phyloP scores from a whole-genome alignment of 2,888 invertebrate species.

The Furcula furcula region DNA sequence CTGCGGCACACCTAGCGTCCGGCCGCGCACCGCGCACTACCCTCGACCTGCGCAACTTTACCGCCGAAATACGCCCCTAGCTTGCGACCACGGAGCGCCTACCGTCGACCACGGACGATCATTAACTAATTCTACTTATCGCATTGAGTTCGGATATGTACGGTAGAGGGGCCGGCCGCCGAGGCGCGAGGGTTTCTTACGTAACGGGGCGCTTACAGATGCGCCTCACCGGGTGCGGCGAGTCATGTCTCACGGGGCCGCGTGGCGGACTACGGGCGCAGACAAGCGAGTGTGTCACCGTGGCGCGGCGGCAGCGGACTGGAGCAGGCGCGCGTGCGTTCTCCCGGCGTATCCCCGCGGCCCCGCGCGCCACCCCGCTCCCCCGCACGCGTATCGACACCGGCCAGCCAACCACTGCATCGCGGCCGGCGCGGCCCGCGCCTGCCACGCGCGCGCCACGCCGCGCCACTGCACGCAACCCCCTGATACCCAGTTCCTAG shows the following conservation, averaged over 20 bases:
- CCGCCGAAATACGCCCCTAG: conserved; percentile 30
- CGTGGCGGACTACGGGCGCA: conserved; percentile 55
- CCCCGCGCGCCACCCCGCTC: conserved; percentile 28
- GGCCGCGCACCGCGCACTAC: conserved; percentile 39
- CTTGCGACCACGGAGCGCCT: conserved; percentile 29
- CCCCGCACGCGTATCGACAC: conserved; percentile 69
- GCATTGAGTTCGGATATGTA: conserved; percentile 45
- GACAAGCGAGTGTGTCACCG: conserved; percentile 54
- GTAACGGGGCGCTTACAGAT: conserved; percentile 63
- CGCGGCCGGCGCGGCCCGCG: conserved; percentile 44
- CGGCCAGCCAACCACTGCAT: conserved; percentile 69
- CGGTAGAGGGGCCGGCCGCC: conserved; percentile 25
- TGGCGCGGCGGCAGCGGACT: conserved; percentile 64
- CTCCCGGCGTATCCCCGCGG: conserved; percentile 39
- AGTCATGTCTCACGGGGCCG: conserved; percentile 65
- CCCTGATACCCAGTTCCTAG: conserved; percentile 34
- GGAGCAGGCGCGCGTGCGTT: conserved; percentile 58
- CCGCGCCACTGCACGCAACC: conserved; percentile 40
- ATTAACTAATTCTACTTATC: conserved; percentile 22
- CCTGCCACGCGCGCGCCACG: conserved; percentile 37
- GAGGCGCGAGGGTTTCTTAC: conserved; percentile 49
- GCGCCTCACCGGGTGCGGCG: conserved; percentile 68
- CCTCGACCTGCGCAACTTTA: conserved; percentile 38
- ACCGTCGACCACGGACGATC: conserved; percentile 7
- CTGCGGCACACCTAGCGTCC: conserved; percentile 53